Evolutionary conservation across 2,113 vertebrate species (phyloP), one percentile per base, ranked within the genome.

Genomic region (Anas platyrhynchos): DNA sequence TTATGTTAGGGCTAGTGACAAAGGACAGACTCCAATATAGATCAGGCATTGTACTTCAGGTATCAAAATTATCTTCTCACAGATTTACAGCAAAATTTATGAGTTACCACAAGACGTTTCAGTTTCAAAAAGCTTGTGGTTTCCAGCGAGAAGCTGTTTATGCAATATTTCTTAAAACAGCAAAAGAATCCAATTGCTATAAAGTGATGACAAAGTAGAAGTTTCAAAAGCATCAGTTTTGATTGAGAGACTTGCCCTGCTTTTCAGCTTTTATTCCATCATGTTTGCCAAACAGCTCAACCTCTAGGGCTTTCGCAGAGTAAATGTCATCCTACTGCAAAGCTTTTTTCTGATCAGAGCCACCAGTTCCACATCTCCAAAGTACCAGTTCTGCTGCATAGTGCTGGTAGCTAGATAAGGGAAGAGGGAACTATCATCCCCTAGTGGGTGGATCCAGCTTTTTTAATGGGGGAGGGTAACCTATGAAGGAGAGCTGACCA

Each of bases 341-440:
- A 78, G 22, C 17, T 75, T 88, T 86, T 63, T 48, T 78, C 32
- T 78, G 25, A 72, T 89, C 22, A 66, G 46, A 83, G 38, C 10
- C 20, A 34, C 23, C 15, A 71, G 11, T 78, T 77, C 61, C 29
- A 59, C 16, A 3, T 66, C 22, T 83, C 65, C 17, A 38, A 69
- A 92, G 20, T 18, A 44, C 1, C 0, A 0, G 5, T 69, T 72
- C 48, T 54, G 41, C 75, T 80, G 55, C 43, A 66, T 66, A 69
- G 27, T 1, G 0, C 11, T 61, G 6, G 15, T 83, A 55, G 17
- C 15, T 62, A 14, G 6, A 7, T 61, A 34, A 0, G 3, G 15
- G 29, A 75, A 82, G 7, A 44, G 12, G 7, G 11, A 16, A 34
- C 48, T 41, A 26, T 58, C 34, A 62, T 69, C 29, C 27, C 71